phyloP scores from a whole-genome alignment of 2,888 invertebrate genomes.

The Drosophila prostipennis region DNA sequence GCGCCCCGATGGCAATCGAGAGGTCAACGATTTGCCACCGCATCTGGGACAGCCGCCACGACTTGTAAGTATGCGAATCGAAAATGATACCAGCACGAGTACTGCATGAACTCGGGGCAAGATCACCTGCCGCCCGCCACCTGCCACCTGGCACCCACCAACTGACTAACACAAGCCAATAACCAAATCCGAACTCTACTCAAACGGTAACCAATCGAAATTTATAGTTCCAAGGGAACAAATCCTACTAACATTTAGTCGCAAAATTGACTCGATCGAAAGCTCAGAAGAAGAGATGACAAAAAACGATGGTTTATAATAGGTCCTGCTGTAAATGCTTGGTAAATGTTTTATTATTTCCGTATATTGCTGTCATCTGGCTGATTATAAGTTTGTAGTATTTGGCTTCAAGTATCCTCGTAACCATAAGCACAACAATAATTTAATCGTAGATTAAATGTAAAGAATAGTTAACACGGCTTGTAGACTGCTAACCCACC shows the following conservation, averaged over 20 bases:
- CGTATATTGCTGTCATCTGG: slow-evolving; percentile 1
- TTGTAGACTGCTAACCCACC: slow-evolving; percentile 19
- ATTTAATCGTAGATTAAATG: slow-evolving; percentile 1
- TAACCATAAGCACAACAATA: neutral
- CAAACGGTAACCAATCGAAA: slow-evolving; percentile 13
- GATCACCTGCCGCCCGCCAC: slow-evolving; percentile 9
- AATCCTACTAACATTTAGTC: slow-evolving; percentile 8
- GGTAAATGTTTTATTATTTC: slow-evolving; percentile 41
- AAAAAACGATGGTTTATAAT: neutral
- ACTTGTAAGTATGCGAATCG: slow-evolving; percentile 78
- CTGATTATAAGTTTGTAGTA: slow-evolving; percentile 21
- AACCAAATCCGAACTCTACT: slow-evolving; percentile 17
- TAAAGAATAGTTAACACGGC: slow-evolving; percentile 10
- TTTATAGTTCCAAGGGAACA: slow-evolving; percentile 13
- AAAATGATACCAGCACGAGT: slow-evolving; percentile 61
- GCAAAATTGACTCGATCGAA: neutral
- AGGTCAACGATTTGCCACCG: slow-evolving; percentile 80
- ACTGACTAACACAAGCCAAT: slow-evolving; percentile 23
- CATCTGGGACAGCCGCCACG: slow-evolving; percentile 75
- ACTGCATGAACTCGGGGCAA: slow-evolving; percentile 58
- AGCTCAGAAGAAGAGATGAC: slow-evolving; percentile 5
- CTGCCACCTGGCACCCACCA: slow-evolving; percentile 15
- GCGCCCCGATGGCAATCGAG: slow-evolving; percentile 81
- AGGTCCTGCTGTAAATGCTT: slow-evolving; percentile 28
- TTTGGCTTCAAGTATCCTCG: slow-evolving; percentile 10